phyloP scores from a whole-genome alignment of 1,140 invertebrate species.

The Acromyrmex charruanus region DNA sequence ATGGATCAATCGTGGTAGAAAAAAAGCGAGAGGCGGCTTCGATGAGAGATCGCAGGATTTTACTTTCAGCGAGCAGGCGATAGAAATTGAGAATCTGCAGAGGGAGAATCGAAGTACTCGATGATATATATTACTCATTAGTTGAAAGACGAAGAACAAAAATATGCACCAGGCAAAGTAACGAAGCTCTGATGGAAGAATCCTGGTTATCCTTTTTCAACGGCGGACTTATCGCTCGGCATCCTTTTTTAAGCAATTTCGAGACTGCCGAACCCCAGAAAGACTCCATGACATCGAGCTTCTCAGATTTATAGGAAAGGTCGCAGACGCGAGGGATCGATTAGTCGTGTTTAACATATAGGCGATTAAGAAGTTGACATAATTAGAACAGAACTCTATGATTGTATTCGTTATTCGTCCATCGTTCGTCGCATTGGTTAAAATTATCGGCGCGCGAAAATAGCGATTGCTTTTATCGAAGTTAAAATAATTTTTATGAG shows the following conservation, averaged over 20 bases:
- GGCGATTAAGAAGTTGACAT: conserved; percentile 8
- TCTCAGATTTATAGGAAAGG: neutral
- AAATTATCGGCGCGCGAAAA: neutral
- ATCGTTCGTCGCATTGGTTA: neutral
- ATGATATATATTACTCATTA: conserved; percentile 33
- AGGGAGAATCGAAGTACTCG: conserved; percentile 32
- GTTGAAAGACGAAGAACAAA: conserved; percentile 58
- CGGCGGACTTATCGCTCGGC: neutral
- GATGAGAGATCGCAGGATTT: conserved; percentile 61
- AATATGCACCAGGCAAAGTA: conserved; percentile 15
- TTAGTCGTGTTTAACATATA: neutral
- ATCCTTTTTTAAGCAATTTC: neutral
- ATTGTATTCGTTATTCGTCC: conserved; percentile 39
- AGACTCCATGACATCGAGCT: neutral
- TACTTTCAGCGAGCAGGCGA: conserved; percentile 30
- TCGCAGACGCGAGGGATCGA: neutral
- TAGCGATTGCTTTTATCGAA: neutral
- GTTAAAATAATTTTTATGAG: conserved; percentile 23
- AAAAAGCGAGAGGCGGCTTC: conserved; percentile 70
- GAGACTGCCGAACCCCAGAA: neutral
- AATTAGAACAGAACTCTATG: conserved; percentile 17
- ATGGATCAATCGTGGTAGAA: conserved; percentile 62
- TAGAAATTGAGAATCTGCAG: conserved; percentile 51
- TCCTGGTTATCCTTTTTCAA: neutral
- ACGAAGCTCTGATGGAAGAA: neutral